These are phyloP conservation scores for Meganola albula DNA, from an alignment of 2,888 invertebrate species.

Conservation along the genomic window DNA sequence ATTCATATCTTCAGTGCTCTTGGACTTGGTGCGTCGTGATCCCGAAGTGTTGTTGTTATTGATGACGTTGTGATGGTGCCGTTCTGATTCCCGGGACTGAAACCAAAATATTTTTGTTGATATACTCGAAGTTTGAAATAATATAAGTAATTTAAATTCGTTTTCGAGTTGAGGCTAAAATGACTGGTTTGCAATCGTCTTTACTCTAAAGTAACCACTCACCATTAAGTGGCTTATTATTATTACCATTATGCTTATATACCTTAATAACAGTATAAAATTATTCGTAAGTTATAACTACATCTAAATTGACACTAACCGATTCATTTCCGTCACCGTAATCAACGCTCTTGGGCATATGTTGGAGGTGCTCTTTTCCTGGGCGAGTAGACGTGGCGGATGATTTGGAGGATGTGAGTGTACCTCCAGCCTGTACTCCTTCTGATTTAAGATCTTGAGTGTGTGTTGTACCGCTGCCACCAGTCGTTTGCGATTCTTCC, in stretches of 20 bases:
- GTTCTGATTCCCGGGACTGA: constrained; percentile 82
- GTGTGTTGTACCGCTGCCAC: constrained; percentile 44
- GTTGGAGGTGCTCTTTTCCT: constrained; percentile 70
- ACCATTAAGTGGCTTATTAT: too few relatives aligned
- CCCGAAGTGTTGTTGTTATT: constrained; percentile 84
- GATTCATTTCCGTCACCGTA: constrained; percentile 83
- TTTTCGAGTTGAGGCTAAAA: too few relatives aligned
- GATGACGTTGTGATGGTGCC: constrained; percentile 83
- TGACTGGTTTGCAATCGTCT: too few relatives aligned
- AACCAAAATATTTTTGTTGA: constrained; percentile 19
- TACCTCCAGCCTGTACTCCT: constrained; percentile 89
- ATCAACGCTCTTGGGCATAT: constrained; percentile 81
- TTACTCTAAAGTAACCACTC: too few relatives aligned
- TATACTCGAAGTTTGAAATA: neutral
- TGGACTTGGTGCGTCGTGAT: constrained; percentile 86
- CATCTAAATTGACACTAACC: constrained; percentile 35
- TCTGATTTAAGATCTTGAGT: constrained; percentile 82
- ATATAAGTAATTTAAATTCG: too few relatives aligned
- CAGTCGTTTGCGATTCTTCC: constrained; percentile 60
- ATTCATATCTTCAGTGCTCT: constrained; percentile 94
- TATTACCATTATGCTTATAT: too few relatives aligned
- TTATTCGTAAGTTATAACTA: too few relatives aligned
- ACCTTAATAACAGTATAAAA: too few relatives aligned
- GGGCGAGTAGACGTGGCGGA: constrained; percentile 79
- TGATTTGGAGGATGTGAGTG: constrained; percentile 81